Evolutionary conservation across 1,140 invertebrate genomes (phyloP).

Genomic region (Neodiprion fabricii): DNA sequence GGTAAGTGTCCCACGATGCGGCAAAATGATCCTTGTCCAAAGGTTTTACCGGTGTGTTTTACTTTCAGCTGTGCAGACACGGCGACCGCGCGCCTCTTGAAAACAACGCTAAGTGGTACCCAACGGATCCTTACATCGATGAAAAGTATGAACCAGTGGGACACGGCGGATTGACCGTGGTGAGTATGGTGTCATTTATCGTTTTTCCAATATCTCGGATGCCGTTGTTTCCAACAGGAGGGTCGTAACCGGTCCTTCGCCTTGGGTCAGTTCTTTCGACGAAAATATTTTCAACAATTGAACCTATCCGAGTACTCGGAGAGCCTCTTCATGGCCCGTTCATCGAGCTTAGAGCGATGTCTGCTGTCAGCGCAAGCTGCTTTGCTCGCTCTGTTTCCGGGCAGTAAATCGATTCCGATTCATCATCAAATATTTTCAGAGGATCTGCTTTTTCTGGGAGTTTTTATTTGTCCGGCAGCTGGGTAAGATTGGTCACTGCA

Average conservation of each 20-base stretch:
- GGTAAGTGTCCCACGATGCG: neutral
- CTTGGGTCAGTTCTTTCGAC: neutral
- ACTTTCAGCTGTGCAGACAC: constrained; percentile 72
- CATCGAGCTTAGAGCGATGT: neutral
- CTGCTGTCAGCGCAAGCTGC: neutral
- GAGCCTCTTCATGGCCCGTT: neutral
- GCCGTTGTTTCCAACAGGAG: neutral
- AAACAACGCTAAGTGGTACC: constrained; percentile 61
- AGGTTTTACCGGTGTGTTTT: too few species aligned
- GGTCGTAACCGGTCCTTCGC: neutral
- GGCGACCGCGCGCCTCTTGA: constrained; percentile 76
- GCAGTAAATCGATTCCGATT: neutral
- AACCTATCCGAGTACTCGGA: neutral
- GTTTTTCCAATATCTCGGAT: neutral
- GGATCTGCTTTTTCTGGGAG: neutral
- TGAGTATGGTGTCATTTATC: constrained; percentile 53
- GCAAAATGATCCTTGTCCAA: neutral
- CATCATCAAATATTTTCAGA: neutral
- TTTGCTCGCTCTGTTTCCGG: neutral
- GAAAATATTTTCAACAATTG: neutral
- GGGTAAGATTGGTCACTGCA: neutral
- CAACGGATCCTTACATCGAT: constrained; percentile 68
- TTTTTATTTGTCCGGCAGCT: neutral
- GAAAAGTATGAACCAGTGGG: constrained; percentile 71
- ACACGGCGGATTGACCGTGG: constrained; percentile 76